Evolutionary conservation across 2,888 invertebrate species (phyloP).

Genomic region (Drosophila nigritarsus): DNA sequence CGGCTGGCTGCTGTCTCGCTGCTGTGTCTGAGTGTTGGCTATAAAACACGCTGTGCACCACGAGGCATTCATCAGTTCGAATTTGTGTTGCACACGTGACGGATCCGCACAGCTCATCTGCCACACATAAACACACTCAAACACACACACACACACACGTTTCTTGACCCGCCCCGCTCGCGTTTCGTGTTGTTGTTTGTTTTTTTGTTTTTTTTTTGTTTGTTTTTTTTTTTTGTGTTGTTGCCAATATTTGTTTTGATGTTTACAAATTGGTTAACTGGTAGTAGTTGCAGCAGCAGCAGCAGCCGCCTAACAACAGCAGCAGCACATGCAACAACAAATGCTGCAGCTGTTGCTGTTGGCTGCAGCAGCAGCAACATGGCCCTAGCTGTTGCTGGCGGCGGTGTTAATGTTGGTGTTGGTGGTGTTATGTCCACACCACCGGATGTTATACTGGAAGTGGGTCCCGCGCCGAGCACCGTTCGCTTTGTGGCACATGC

Average conservation of each 20-base stretch:
- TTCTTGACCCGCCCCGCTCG: not conserved
- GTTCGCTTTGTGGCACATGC: conserved; percentile 90
- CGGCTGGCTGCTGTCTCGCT: conserved; percentile 26
- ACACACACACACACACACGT: not conserved
- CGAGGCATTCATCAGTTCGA: conserved; percentile 83
- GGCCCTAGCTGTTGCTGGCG: conserved; percentile 4
- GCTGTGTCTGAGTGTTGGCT: conserved; percentile 50
- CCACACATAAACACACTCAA: not conserved
- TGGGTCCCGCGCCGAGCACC: conserved; percentile 87
- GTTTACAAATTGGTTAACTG: conserved; percentile 85
- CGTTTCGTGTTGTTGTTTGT: conserved; percentile 1
- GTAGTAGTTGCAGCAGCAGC: conserved; percentile 49
- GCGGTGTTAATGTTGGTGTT: not conserved
- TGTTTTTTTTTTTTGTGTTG: conserved; percentile 5
- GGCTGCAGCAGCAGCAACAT: conserved; percentile 24
- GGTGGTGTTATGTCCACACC: conserved; percentile 81
- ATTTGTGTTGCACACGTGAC: conserved; percentile 80
- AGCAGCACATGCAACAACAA: conserved; percentile 18
- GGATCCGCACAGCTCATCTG: conserved; percentile 23
- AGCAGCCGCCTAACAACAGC: conserved; percentile 29
- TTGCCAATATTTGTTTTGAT: conserved; percentile 55
- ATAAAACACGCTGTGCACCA: conserved; percentile 83
- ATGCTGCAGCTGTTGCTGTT: conserved; percentile 8
- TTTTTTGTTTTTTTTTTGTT: conserved; percentile 19
- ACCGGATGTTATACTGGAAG: conserved; percentile 88